Evolutionary conservation across 2,888 invertebrate species (phyloP).

Genomic region (Cetonia aurata): DNA sequence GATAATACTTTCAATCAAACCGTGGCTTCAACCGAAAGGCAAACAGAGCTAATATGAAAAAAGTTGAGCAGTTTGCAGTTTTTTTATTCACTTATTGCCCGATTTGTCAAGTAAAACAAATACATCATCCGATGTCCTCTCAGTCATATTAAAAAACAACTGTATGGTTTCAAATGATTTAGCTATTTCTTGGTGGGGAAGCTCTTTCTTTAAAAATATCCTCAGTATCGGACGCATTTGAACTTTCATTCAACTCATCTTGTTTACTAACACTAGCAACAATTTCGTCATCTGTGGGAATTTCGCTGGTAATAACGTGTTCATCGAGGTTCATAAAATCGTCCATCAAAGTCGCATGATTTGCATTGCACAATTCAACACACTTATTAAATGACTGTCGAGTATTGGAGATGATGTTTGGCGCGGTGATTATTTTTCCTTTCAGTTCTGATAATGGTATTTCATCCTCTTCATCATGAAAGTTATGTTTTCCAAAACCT

Average conservation of each 20-base stretch:
- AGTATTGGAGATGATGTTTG: background rate
- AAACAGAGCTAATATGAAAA: no score
- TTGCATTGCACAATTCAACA: constrained; percentile 7
- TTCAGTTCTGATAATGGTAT: constrained; percentile 5
- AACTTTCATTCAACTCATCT: constrained; percentile 12
- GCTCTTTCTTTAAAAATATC: no score
- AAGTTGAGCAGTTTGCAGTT: no score
- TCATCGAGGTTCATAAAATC: constrained; percentile 6
- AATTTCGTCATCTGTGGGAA: constrained; percentile 8
- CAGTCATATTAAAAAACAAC: constrained; percentile 14
- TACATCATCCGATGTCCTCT: constrained; percentile 2
- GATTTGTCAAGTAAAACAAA: constrained; percentile 10
- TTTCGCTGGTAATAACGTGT: no score
- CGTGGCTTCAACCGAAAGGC: no score
- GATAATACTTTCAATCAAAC: no score
- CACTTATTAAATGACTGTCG: constrained; percentile 4
- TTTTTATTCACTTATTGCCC: no score
- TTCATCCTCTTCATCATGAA: constrained; percentile 3
- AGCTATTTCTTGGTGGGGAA: background rate
- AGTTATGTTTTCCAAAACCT: no score
- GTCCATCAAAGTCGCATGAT: constrained; percentile 2
- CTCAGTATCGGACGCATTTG: background rate
- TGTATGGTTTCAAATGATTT: constrained; percentile 1
- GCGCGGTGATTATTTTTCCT: constrained; percentile 5
- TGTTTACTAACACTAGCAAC: constrained; percentile 11